These are phyloP conservation scores for Tokudaia muenninki DNA, from an alignment of 2,797 vertebrate species.

Conservation along the genomic window DNA sequence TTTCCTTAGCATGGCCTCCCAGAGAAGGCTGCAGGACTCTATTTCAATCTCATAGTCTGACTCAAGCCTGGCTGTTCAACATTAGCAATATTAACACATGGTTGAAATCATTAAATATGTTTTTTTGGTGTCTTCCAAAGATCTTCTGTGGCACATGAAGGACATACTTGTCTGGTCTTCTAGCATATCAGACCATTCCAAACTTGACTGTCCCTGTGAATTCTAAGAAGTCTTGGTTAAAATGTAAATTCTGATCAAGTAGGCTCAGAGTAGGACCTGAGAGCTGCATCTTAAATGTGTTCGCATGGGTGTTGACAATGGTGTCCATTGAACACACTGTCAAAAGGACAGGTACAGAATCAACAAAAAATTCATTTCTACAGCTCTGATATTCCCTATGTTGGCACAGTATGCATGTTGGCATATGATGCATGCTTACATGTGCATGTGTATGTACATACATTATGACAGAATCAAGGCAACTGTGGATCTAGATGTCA, in stretches of 20 bases:
- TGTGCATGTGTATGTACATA: accelerated
- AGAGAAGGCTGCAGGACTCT: neutral
- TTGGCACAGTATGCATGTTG: neutral
- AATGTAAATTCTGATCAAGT: neutral
- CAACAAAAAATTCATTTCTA: neutral
- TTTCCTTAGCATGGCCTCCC: accelerated
- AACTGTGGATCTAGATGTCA: neutral
- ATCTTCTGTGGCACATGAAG: neutral
- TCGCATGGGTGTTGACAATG: neutral
- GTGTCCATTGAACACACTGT: neutral
- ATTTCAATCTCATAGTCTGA: neutral
- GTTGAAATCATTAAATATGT: neutral
- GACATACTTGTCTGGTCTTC: neutral
- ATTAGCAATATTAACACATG: neutral
- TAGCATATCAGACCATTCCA: neutral
- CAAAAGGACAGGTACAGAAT: neutral
- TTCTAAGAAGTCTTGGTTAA: neutral
- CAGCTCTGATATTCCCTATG: neutral
- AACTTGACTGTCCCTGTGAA: neutral
- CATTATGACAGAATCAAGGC: neutral
- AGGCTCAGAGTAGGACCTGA: neutral
- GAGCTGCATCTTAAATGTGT: neutral
- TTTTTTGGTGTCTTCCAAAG: neutral
- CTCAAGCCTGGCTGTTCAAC: neutral
- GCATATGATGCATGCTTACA: neutral